A percentile compares a stretch with the other conserved stretches of the same genome.
Conservation (phyloP, 2,888 invertebrate genomes). For the Epirrita christyi region DNA sequence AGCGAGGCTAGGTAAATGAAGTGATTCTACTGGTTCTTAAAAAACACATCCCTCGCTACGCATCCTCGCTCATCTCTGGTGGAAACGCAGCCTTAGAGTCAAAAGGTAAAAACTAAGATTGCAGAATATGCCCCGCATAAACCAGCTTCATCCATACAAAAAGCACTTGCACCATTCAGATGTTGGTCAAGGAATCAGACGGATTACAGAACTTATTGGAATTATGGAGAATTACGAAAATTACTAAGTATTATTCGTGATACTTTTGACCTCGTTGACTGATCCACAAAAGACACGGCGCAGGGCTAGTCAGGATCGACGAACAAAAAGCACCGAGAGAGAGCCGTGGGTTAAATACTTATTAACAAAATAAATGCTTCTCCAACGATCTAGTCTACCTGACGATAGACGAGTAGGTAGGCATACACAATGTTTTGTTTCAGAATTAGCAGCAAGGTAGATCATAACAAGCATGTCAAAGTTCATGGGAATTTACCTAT, state of each 20-base stretch:
- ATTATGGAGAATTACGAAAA: conserved; percentile 19
- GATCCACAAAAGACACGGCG: neutral
- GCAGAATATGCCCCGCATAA: conserved; percentile 29
- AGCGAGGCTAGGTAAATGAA: no score
- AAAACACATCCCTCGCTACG: no score
- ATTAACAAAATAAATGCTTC: no score
- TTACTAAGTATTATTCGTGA: conserved; percentile 11
- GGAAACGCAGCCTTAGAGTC: no score
- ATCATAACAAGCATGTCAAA: conserved; percentile 4
- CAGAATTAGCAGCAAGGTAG: no score
- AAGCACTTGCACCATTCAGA: conserved; percentile 43
- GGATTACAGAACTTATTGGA: conserved; percentile 37
- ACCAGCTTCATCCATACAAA: conserved; percentile 32
- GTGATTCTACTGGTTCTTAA: no score
- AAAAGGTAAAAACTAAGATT: neutral
- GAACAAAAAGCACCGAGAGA: neutral
- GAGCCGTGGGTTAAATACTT: no score
- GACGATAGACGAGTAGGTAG: no score
- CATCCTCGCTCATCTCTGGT: no score
- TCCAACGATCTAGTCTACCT: no score
- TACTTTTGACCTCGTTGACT: conserved; percentile 18
- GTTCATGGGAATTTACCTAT: conserved; percentile 6
- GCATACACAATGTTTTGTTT: no score
- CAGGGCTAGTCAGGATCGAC: neutral
- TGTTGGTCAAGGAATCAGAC: conserved; percentile 47